Conservation (phyloP, 2,888 invertebrate species). For the Synergus laeviventris region DNA sequence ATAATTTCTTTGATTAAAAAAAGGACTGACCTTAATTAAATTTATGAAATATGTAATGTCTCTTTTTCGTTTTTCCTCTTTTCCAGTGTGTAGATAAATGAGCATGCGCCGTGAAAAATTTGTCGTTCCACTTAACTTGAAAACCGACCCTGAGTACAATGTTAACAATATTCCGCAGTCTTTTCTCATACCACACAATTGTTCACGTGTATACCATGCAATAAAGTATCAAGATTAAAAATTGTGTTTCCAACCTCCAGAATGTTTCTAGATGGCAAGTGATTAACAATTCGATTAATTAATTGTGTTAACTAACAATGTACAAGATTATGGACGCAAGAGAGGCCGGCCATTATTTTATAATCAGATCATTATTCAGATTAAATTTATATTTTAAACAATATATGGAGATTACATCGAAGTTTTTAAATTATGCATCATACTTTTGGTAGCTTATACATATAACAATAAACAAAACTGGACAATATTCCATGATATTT, state of each 20-base stretch:
- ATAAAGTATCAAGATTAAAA: background rate
- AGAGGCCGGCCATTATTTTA: background rate
- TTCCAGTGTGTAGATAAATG: conserved; percentile 4
- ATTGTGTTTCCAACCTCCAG: background rate
- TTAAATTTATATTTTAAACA: background rate
- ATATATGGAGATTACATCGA: background rate
- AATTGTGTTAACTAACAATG: conserved; percentile 26
- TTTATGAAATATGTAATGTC: background rate
- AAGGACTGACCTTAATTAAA: background rate
- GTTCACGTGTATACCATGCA: conserved; percentile 7
- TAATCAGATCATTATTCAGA: background rate
- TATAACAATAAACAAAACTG: background rate
- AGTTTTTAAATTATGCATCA: background rate
- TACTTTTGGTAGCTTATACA: background rate
- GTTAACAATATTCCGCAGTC: conserved; percentile 29
- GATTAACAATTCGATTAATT: background rate
- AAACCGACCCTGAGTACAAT: background rate
- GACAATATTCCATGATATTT: background rate
- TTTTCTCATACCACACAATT: conserved; percentile 30
- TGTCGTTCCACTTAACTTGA: conserved; percentile 20
- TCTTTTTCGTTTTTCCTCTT: conserved; percentile 14
- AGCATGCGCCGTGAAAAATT: background rate
- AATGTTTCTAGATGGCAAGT: background rate
- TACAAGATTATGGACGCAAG: conserved; percentile 8
- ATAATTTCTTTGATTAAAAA: background rate